A percentile compares a stretch with the other conserved stretches of the same genome.
phyloP scores from a whole-genome alignment of 2,888 invertebrate genomes.

The Gerosis bhagava region DNA sequence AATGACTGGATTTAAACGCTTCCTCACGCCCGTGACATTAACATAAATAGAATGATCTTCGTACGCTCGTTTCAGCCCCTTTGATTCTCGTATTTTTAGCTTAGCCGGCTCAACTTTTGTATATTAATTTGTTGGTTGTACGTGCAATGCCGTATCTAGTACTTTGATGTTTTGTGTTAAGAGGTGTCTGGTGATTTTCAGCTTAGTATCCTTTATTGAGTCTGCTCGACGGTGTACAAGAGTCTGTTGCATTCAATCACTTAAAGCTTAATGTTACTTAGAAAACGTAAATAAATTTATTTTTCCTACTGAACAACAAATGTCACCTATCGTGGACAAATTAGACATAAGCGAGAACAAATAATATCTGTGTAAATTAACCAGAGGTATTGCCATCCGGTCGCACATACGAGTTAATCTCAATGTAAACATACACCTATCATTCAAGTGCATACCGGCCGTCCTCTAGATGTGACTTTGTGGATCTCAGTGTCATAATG shows the following conservation, averaged over 20 bases:
- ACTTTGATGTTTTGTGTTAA: conserved; percentile 77
- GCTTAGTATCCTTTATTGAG: conserved; percentile 44
- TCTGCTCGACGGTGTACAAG: conserved; percentile 29
- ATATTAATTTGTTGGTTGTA: conserved; percentile 74
- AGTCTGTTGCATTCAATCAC: conserved; percentile 41
- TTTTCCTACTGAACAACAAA: too few relatives aligned
- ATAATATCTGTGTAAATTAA: conserved; percentile 5
- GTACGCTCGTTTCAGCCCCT: conserved; percentile 69
- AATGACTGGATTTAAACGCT: conserved; percentile 82
- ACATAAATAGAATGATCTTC: conserved; percentile 80
- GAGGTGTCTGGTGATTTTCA: conserved; percentile 72
- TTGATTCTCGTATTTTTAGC: conserved; percentile 80
- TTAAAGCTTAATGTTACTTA: too few relatives aligned
- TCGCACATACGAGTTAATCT: conserved; percentile 16
- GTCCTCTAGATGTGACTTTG: conserved; percentile 23
- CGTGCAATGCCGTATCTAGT: conserved; percentile 57
- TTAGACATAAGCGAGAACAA: too few relatives aligned
- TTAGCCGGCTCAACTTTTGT: conserved; percentile 66
- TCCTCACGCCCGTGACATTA: conserved; percentile 83
- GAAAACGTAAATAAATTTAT: too few relatives aligned
- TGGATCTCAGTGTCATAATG: conserved; percentile 18
- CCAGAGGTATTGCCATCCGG: conserved; percentile 5
- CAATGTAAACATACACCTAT: conserved; percentile 7
- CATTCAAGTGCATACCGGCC: conserved; percentile 10
- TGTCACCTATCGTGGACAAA: too few relatives aligned